These are phyloP conservation scores for Ochotona princeps DNA, from an alignment of 2,113 vertebrate species.

Conservation along the genomic window DNA sequence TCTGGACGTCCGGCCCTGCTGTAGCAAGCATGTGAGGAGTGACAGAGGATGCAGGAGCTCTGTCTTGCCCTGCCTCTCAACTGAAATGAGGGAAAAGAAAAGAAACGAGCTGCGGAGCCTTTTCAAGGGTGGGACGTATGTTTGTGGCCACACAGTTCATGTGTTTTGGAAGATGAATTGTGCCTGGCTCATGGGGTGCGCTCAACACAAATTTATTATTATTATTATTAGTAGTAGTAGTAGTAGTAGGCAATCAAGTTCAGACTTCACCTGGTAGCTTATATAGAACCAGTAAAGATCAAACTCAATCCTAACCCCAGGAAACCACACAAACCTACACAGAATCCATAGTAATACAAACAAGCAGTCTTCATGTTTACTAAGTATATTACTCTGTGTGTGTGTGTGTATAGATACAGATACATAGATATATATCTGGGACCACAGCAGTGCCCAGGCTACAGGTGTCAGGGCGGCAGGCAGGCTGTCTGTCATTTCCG, in stretches of 20 bases:
- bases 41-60: no score
- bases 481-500: background rate
- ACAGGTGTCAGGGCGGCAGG: background rate
- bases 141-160: background rate
- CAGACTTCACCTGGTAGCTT: background rate
- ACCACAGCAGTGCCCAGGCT: background rate
- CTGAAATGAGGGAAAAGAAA: no score
- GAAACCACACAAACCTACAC: background rate
- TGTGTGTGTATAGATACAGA: background rate
- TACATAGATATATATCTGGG: background rate
- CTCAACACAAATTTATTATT: background rate
- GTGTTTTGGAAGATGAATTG: accelerated
- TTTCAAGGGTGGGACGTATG: background rate
- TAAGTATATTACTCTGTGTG: background rate
- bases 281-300: background rate
- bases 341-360: background rate
- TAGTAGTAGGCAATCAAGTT: background rate
- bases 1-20: no score
- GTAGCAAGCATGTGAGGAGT: no score
- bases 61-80: no score
- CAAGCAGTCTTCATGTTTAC: background rate
- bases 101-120: background rate
- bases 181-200: background rate
- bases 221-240: background rate
- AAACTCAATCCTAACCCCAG: background rate